Evolutionary conservation across 2,113 vertebrate species (phyloP), one percentile per base, ranked within the genome.

Genomic region (Neogobius melanostomus): DNA sequence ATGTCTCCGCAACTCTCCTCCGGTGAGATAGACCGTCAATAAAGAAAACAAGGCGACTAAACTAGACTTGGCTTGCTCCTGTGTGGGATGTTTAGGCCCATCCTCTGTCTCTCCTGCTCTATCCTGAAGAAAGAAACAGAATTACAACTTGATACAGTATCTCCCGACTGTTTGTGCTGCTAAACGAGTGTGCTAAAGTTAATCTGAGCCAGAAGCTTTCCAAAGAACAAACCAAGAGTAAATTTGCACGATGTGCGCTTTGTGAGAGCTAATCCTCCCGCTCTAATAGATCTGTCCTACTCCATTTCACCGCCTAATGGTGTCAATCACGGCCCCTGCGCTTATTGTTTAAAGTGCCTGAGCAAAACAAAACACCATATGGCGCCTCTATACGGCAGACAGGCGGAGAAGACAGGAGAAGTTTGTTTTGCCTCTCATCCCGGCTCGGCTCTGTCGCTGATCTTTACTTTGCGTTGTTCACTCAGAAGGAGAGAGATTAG

Each of bases 301-400:
- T 76, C 69, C 72, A 74, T 84, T 78, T 81, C 54, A 48, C 62
- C 65, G 73, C 68, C 69, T 79, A 85, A 80, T 79, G 68, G 36
- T 57, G 69, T 77, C 75, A 79, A 62, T 85, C 80, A 75, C 11
- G 16, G 66, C 68, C 60, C 10, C 28, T 0, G 8, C 51, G 44
- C 64, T 71, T 82, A 74, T 48, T 63, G 52, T 77, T 54, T 59
- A 76, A 63, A 21, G 63, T 54, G 79, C 65, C 60, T 28, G 56
- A 82, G 69, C 46, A 68, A 81, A 86, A 79, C 77, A 79, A 78
- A 86, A 81, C 74, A 82, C 70, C 80, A 80, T 82, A 87, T 85
- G 84, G 80, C 50, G 16, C 61, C 47, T 72, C 44, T 68, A 49
- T 66, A 64, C 43, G 17, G 74, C 46, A 36, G 68, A 46, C 45